Evolutionary conservation across 2,888 invertebrate species (phyloP), one percentile per base, ranked within the genome.

Genomic region (Uloborus plumipes): DNA sequence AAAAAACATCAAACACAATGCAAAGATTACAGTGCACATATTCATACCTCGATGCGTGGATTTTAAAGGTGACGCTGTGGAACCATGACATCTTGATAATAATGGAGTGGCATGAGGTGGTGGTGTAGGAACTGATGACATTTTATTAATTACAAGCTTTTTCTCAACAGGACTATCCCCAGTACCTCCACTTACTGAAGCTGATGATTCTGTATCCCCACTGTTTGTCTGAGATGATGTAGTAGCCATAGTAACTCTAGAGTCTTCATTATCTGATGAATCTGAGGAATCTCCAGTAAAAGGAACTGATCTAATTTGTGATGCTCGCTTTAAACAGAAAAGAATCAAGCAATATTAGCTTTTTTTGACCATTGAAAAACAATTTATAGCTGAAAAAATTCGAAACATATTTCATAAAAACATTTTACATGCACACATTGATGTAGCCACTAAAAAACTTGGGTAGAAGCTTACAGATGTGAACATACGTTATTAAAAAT

Each of bases 221-320:
- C 85, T 84, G 53, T 83, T 84, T 14, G 86, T 85, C 53, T 85
- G 85, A 31, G 85, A 85, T 51, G 86, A 85, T 14, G 86, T 84
- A 18, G 86, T 85, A 49, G 86, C 85, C 84, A 85, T 84, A 9
- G 86, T 86, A 31, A 85, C 89, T 20, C 84, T 82, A 85, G 93
- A 95, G 89, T 96, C 96, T 78, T 90, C 90, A 47, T 97, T 96
- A 88, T 97, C 97, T 14, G 96, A 96, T 1, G 96, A 97, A 88
- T 98, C 97, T 0, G 96, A 95, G 6, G 96, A 96, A 87, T 98
- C 97, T 2, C 97, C 97, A 18, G 95, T 95, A 89, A 98, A 97
- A 13, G 97, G 97, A 92, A 97, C 95, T 62, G 96, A 97, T 86
- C 97, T 92, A 87, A 98, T 98, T 90, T 97, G 97, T 89, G 97